Base-by-base conservation (phyloP, 2,113 vertebrate genomes). In the Notechis scutatus region DNA sequence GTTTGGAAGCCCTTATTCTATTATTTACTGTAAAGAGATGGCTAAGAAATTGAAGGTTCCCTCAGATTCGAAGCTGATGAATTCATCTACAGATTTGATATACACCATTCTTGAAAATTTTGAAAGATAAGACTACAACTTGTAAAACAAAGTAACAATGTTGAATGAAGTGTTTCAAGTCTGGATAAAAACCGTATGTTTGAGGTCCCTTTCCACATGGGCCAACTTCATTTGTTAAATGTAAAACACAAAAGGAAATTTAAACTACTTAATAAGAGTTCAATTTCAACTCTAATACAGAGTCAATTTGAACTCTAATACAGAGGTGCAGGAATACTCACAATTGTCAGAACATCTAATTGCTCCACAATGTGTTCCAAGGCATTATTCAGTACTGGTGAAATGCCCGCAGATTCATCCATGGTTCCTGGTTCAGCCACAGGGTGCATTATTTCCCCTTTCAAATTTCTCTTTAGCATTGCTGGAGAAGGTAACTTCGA, bases 291-390 rank as follows among this genome's bases (percentile, higher is more conserved):
- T 26, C 23, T 52, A 42, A 55, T 50, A 42, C 1, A 29, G n/a
- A 57, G 14, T 42, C 42, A 42, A 45, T 45, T 5, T 45, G 50
- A 24, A 89, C 6, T 29, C 23, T 52, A 42, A 55, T 50, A 45
- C 2, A 29, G n/a, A 57, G 15, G 45, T 92, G 52, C 7, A 81
- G 61, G 50, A 24, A 86, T 61, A 95, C 97, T 96, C 92, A 99
- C 99, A 97, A 99, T 98, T 12, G 98, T 99, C 96, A 99, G 96
- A 90, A 99, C 95, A 59, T 98, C 98, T 95, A 99, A 96, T 94
- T 99, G 99, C 1, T 98, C 98, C 92, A 99, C 98, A n/a, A 99
- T 98, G 81, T 98, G 97, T 91, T 97, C 97, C 94, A 99, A 95
- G 1, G 98, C 98, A 0, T 95, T 96, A 9, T 97, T 95, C 95